Percentiles rank a stretch among this genome's conserved stretches.
Conservation (phyloP, 1,140 invertebrate genomes). For the Atopsyche davidsoni region DNA sequence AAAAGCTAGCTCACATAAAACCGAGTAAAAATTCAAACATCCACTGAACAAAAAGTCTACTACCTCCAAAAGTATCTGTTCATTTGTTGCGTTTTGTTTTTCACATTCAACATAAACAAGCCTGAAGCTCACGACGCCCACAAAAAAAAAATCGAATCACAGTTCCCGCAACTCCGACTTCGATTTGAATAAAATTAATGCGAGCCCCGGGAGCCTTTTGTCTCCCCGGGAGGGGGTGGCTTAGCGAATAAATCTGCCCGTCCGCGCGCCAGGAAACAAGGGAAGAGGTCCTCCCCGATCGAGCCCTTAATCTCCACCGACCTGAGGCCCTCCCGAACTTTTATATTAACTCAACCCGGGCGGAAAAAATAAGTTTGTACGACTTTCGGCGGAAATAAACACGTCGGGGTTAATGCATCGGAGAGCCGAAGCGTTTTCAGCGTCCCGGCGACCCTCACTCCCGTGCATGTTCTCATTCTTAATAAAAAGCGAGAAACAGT, state of each 20-base stretch:
- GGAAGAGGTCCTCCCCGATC: neutral
- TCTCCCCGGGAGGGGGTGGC: no score
- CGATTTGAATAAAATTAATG: slow-evolving; percentile 8
- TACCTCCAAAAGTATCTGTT: no score
- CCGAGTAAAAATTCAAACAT: no score
- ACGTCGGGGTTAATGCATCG: slow-evolving; percentile 1
- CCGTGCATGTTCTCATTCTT: slow-evolving; percentile 5
- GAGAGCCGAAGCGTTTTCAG: neutral
- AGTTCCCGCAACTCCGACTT: neutral
- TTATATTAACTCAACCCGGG: neutral
- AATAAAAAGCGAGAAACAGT: slow-evolving; percentile 9
- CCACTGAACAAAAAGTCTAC: no score
- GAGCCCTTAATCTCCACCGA: neutral
- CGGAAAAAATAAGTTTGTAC: neutral
- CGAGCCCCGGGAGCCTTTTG: no score
- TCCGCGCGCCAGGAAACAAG: slow-evolving; percentile 2
- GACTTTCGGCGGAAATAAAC: neutral
- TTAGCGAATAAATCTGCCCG: slow-evolving; percentile 14
- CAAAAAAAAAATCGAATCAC: no score
- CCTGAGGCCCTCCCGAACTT: neutral
- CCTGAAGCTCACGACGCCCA: no score
- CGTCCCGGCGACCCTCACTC: no score
- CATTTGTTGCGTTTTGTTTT: no score
- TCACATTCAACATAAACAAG: no score
- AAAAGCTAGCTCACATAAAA: no score